phyloP scores from a whole-genome alignment of 2,113 vertebrate genomes.

The Pycnonotus jocosus region DNA sequence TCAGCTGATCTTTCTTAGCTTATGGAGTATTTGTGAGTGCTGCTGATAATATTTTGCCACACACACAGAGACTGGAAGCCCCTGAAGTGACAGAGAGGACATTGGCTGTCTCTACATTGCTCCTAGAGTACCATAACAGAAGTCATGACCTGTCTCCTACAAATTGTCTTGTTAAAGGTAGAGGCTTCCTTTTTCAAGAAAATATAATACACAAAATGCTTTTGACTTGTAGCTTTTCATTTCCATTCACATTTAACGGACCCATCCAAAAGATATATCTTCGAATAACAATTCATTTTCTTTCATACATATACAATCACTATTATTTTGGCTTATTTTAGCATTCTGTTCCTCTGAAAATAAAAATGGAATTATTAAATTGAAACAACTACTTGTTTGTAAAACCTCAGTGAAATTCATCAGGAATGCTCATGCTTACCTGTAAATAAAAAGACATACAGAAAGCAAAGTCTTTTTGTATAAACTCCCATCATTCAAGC shows the following conservation, averaged over 20 bases:
- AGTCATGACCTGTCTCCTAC: background rate
- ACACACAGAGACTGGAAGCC: background rate
- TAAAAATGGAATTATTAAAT: background rate
- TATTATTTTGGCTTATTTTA: conserved; percentile 7
- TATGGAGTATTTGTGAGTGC: conserved; percentile 3
- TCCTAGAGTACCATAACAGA: background rate
- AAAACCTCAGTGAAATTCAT: background rate
- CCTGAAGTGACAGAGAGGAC: conserved; percentile 17
- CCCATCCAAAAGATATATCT: background rate
- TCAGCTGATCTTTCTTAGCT: background rate
- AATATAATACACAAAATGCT: background rate
- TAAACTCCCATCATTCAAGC: background rate
- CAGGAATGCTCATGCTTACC: background rate
- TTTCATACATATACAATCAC: background rate
- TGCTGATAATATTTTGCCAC: background rate
- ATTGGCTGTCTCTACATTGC: background rate
- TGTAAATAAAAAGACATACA: background rate
- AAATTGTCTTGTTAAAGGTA: conserved; percentile 19
- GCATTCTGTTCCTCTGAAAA: conserved; percentile 2
- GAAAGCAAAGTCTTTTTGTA: background rate
- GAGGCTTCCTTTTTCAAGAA: background rate
- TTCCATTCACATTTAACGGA: conserved; percentile 5
- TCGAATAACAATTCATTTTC: background rate
- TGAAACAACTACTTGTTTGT: background rate
- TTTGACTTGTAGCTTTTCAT: conserved; percentile 8